phyloP scores from a whole-genome alignment of 2,113 vertebrate species.

The Psittacula cyanocephala region DNA sequence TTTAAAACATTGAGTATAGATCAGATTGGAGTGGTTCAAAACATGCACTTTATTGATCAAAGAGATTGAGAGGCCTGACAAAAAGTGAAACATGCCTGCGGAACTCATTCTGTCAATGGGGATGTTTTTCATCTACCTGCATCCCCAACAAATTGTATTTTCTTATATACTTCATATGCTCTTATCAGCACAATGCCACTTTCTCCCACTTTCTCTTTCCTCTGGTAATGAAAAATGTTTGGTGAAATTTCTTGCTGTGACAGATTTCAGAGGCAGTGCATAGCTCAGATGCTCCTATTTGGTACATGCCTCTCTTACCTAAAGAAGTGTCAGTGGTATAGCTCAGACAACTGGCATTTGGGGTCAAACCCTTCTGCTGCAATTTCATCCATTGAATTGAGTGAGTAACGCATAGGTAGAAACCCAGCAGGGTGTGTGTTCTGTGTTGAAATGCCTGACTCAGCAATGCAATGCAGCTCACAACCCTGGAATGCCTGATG shows the following conservation, averaged over 20 bases:
- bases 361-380: background rate
- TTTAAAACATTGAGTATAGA: slow-evolving; percentile 1
- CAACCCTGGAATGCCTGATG: background rate
- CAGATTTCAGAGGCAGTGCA: background rate
- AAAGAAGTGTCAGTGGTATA: background rate
- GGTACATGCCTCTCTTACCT: background rate
- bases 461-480: background rate
- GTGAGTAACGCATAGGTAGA: accelerated
- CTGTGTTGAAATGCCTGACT: background rate
- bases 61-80: slow-evolving; percentile 42
- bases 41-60: slow-evolving; percentile 45
- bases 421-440: background rate
- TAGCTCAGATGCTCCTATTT: background rate
- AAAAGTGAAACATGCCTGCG: background rate
- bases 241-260: background rate
- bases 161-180: background rate
- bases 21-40: slow-evolving; percentile 30
- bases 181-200: slow-evolving; percentile 21
- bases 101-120: slow-evolving; percentile 17
- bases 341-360: background rate
- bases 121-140: slow-evolving; percentile 35
- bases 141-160: slow-evolving; percentile 19
- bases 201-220: background rate
- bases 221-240: background rate
- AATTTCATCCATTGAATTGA: accelerated